phyloP scores from a whole-genome alignment of 2,888 invertebrate species.

The Aphidoletes aphidimyza region DNA sequence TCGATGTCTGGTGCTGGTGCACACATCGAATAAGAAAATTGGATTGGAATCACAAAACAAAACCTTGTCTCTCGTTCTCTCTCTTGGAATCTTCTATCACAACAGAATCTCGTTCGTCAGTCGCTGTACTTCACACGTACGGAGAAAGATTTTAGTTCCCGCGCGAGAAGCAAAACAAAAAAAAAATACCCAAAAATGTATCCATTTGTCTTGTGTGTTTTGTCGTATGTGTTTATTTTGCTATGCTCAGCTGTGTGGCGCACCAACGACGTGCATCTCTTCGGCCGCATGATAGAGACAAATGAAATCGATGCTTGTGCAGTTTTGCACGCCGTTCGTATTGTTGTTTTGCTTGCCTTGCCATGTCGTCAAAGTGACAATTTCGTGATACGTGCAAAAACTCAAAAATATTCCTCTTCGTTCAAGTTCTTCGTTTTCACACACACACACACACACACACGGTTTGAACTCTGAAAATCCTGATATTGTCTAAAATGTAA shows the following conservation, averaged over 20 bases:
- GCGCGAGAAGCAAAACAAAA: neutral
- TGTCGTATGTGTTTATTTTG: neutral
- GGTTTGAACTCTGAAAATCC: neutral
- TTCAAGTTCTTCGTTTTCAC: too few relatives aligned
- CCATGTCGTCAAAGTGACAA: neutral
- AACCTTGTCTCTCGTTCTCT: too few relatives aligned
- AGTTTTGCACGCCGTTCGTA: neutral
- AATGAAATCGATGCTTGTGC: neutral
- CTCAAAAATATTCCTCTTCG: neutral
- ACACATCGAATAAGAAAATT: constrained; percentile 48
- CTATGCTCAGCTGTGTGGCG: constrained; percentile 41
- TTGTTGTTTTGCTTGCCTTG: neutral
- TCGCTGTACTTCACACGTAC: neutral
- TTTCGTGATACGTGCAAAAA: constrained; percentile 26
- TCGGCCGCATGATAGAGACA: neutral
- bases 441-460: too few relatives aligned
- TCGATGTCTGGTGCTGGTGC: constrained; percentile 24
- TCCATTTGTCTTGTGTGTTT: constrained; percentile 37
- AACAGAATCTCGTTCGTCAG: neutral
- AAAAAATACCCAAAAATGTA: too few relatives aligned
- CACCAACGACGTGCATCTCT: constrained; percentile 8
- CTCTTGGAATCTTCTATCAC: too few relatives aligned
- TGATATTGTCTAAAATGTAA: neutral
- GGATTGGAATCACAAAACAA: constrained; percentile 42
- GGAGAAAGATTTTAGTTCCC: constrained; percentile 7